phyloP scores from a whole-genome alignment of 2,888 invertebrate genomes.

The Mystacides longicornis region DNA sequence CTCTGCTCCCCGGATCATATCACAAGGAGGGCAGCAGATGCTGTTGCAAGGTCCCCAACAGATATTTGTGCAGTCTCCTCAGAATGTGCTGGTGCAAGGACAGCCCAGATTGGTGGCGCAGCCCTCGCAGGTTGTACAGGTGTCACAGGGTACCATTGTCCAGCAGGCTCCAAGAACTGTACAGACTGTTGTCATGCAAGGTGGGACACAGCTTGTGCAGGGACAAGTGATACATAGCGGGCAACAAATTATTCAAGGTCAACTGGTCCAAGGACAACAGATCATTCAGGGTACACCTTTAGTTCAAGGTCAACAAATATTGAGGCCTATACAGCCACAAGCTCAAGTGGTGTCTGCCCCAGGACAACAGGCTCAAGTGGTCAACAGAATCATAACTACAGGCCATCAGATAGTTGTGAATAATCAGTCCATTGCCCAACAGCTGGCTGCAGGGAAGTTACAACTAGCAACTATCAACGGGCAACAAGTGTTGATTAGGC shows the following conservation, averaged over 20 bases:
- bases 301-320: slow-evolving; percentile 27
- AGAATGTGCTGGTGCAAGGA: slow-evolving; percentile 30
- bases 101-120: slow-evolving; percentile 28
- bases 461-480: slow-evolving; percentile 79
- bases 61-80: slow-evolving; percentile 37
- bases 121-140: slow-evolving; percentile 24
- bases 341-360: slow-evolving; percentile 29
- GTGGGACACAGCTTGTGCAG: slow-evolving; percentile 27
- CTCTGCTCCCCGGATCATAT: slow-evolving; percentile 28
- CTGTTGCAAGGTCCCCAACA: slow-evolving; percentile 35
- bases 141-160: slow-evolving; percentile 27
- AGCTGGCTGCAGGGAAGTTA: slow-evolving; percentile 74
- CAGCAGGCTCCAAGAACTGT: slow-evolving; percentile 26
- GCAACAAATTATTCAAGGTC: slow-evolving; percentile 29
- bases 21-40: slow-evolving; percentile 31
- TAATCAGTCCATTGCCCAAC: slow-evolving; percentile 69
- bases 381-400: slow-evolving; percentile 34
- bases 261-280: slow-evolving; percentile 30
- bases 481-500: slow-evolving; percentile 75
- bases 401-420: slow-evolving; percentile 69
- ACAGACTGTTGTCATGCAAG: slow-evolving; percentile 32
- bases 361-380: slow-evolving; percentile 31
- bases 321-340: slow-evolving; percentile 33
- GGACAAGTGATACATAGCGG: slow-evolving; percentile 35
- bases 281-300: slow-evolving; percentile 28